Conservation (phyloP, 37 sponge, comb jelly and placozoan genomes). For the Halichondria panicea region DNA sequence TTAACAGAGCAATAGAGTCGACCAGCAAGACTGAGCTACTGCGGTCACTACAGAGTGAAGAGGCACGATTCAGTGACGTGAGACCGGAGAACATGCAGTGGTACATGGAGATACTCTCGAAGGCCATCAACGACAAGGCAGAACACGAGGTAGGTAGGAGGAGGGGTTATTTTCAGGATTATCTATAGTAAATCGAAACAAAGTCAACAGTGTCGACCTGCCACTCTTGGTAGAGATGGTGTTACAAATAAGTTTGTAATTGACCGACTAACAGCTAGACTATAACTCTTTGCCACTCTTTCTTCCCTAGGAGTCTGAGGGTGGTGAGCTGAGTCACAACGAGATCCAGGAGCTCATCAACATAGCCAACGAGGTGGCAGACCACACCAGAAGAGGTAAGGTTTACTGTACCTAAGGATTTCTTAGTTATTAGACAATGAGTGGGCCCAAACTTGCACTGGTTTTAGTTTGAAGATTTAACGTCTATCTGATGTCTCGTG, state of each 20-base stretch:
- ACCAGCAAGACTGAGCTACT: constrained; percentile 43
- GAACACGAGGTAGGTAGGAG: constrained; percentile 18
- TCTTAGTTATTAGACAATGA: no score
- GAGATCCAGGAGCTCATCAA: constrained; percentile 87
- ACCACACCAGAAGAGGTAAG: constrained; percentile 74
- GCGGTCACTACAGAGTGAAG: constrained; percentile 40
- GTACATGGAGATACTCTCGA: constrained; percentile 77
- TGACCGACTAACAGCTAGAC: not conserved
- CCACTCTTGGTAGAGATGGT: no score
- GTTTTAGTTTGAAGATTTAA: no score
- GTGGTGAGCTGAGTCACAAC: constrained; percentile 41
- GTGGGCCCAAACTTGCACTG: no score
- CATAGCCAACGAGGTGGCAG: constrained; percentile 87
- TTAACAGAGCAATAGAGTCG: constrained; percentile 61
- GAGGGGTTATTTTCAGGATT: not conserved
- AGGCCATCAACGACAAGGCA: constrained; percentile 64
- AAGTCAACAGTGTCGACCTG: no score
- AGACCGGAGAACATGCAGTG: constrained; percentile 65
- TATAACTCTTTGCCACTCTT: not conserved
- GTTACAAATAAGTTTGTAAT: no score
- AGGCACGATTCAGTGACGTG: constrained; percentile 48
- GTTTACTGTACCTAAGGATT: no score
- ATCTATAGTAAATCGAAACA: not conserved
- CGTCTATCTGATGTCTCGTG: no score
- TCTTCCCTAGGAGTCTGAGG: constrained; percentile 19